Percentiles rank a stretch among this genome's conserved stretches.
Evolutionary conservation across 2,888 invertebrate genomes (phyloP).

Genomic region (Galerucella calmariensis): DNA sequence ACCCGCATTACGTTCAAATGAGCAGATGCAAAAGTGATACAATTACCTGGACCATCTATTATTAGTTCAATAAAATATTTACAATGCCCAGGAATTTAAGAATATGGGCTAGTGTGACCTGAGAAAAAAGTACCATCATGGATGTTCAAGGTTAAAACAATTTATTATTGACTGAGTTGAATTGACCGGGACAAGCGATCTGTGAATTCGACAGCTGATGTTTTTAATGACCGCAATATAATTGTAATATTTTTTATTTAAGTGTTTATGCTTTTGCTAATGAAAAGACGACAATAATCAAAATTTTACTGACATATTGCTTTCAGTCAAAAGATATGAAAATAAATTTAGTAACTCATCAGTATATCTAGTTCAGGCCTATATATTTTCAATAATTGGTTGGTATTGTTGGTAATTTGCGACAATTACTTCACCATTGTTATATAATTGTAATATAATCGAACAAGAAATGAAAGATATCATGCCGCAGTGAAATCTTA

Average conservation of each 20-base stretch:
- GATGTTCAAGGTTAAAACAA: not conserved
- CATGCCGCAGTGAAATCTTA: too few relatives aligned
- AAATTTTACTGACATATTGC: too few relatives aligned
- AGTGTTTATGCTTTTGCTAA: too few relatives aligned
- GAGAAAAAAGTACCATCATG: not conserved
- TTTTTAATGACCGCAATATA: not conserved
- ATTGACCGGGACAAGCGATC: not conserved
- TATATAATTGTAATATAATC: too few relatives aligned
- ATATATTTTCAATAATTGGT: too few relatives aligned
- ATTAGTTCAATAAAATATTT: not conserved
- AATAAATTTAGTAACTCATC: too few relatives aligned
- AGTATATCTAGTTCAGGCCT: too few relatives aligned
- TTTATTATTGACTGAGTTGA: not conserved
- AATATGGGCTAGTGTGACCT: constrained; percentile 1
- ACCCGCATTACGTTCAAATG: not conserved
- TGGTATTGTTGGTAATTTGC: too few relatives aligned
- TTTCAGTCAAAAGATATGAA: too few relatives aligned
- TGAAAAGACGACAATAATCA: too few relatives aligned
- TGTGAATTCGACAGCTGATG: not conserved
- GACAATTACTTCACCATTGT: too few relatives aligned
- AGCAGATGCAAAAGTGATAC: not conserved
- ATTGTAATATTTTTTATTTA: not conserved
- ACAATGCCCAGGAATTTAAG: not conserved
- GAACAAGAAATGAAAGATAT: too few relatives aligned
- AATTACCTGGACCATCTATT: not conserved